A percentile compares a stretch with the other conserved stretches of the same genome.
phyloP scores from a whole-genome alignment of 2,113 vertebrate genomes.

The Seriola rivoliana region DNA sequence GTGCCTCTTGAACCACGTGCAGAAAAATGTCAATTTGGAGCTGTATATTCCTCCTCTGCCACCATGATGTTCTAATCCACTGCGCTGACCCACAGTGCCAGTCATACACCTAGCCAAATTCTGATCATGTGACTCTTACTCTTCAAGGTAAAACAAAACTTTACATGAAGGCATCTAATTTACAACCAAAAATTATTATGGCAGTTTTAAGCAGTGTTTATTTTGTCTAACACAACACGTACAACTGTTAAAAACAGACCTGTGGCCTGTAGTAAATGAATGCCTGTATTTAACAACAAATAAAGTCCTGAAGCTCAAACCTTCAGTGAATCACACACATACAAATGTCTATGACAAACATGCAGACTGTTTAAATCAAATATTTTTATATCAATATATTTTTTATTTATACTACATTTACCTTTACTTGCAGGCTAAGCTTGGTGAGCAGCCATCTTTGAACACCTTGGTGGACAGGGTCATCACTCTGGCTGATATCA shows the following conservation, averaged over 20 bases:
- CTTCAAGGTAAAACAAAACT: too few species aligned
- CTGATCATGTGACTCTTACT: too few species aligned
- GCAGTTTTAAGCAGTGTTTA: neutral
- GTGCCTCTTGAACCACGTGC: too few species aligned
- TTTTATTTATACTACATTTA: neutral
- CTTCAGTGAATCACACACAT: neutral
- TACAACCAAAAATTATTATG: neutral
- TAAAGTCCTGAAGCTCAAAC: too few species aligned
- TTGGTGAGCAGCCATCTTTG: slow-evolving; percentile 93
- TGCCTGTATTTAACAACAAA: too few species aligned
- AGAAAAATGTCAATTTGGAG: too few species aligned
- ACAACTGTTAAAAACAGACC: neutral
- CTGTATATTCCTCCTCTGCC: too few species aligned
- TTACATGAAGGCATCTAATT: too few species aligned
- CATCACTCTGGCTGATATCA: slow-evolving; percentile 92
- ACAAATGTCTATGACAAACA: neutral
- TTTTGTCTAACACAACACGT: neutral
- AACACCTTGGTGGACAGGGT: slow-evolving; percentile 87
- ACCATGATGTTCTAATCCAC: too few species aligned
- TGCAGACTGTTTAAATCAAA: neutral
- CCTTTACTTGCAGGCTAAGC: slow-evolving; percentile 84
- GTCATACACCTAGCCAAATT: too few species aligned
- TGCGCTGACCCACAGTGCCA: too few species aligned
- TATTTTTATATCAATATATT: neutral
- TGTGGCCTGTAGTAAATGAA: neutral